These are phyloP conservation scores for Nymphalis urticae DNA, from an alignment of 2,888 invertebrate species.

Conservation along the genomic window DNA sequence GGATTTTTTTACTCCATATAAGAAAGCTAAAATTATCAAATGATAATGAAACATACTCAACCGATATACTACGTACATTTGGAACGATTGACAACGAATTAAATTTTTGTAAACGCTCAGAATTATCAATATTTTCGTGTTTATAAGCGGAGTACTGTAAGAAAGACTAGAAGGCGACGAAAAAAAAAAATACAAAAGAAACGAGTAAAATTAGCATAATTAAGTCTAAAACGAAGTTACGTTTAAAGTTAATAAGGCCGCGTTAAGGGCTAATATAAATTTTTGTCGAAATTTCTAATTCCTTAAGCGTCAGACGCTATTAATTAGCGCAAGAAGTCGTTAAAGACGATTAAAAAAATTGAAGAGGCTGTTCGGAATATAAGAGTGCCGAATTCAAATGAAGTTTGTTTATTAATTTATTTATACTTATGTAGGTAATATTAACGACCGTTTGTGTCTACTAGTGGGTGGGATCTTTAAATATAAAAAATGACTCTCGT, in stretches of 20 bases:
- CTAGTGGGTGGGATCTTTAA: neutral
- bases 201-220: slow-evolving; percentile 19
- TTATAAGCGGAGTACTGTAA: neutral
- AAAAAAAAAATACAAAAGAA: slow-evolving; percentile 15
- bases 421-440: slow-evolving; percentile 13
- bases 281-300: slow-evolving; percentile 59
- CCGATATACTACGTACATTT: too few relatives aligned
- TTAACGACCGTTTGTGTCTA: neutral
- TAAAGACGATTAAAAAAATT: slow-evolving; percentile 68
- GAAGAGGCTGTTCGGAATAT: slow-evolving; percentile 59
- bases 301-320: slow-evolving; percentile 64
- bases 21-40: too few relatives aligned
- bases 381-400: slow-evolving; percentile 52
- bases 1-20: too few relatives aligned
- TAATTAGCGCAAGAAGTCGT: slow-evolving; percentile 73
- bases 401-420: slow-evolving; percentile 28
- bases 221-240: slow-evolving; percentile 21
- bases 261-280: slow-evolving; percentile 49
- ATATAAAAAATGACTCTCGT: neutral
- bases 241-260: slow-evolving; percentile 26
- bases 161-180: neutral
- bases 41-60: too few relatives aligned
- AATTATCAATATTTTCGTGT: too few relatives aligned
- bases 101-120: too few relatives aligned
- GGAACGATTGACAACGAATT: too few relatives aligned